Conservation (phyloP, 2,888 invertebrate species). For the Cloeon dipterum region DNA sequence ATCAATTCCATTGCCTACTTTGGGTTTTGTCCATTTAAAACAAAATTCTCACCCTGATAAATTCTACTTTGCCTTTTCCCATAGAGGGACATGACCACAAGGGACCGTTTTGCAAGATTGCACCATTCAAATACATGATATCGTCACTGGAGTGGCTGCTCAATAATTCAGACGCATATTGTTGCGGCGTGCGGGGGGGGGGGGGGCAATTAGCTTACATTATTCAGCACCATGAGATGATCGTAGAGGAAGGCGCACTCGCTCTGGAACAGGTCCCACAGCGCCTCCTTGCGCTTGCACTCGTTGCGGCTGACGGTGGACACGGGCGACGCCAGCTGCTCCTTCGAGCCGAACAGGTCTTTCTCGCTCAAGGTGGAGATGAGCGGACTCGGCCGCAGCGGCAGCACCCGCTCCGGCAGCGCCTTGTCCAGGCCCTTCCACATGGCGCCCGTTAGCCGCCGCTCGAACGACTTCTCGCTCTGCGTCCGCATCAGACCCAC, state of each 20-base stretch:
- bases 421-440: conserved; percentile 8
- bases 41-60: too few species aligned
- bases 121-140: too few species aligned
- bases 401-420: conserved; percentile 8
- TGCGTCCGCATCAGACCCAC: conserved; percentile 14
- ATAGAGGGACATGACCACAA: too few species aligned
- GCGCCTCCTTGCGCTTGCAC: conserved; percentile 24
- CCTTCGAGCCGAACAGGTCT: conserved; percentile 7
- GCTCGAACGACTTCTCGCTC: conserved; percentile 15
- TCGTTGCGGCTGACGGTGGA: conserved; percentile 12
- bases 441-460: conserved; percentile 9
- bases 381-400: conserved; percentile 7
- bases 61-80: too few species aligned
- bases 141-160: too few species aligned
- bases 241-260: conserved; percentile 33
- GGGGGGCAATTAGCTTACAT: too few species aligned
- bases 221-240: conserved; percentile 34
- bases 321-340: conserved; percentile 9
- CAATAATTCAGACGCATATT: too few species aligned
- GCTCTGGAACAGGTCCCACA: conserved; percentile 36
- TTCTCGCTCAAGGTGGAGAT: conserved; percentile 10
- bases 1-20: too few species aligned
- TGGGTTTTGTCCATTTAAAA: too few species aligned
- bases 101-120: too few species aligned
- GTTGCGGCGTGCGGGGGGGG: too few species aligned